Base-by-base conservation (phyloP, 37 sponge, comb jelly and placozoan species). In the Dysidea cf. avara region DNA sequence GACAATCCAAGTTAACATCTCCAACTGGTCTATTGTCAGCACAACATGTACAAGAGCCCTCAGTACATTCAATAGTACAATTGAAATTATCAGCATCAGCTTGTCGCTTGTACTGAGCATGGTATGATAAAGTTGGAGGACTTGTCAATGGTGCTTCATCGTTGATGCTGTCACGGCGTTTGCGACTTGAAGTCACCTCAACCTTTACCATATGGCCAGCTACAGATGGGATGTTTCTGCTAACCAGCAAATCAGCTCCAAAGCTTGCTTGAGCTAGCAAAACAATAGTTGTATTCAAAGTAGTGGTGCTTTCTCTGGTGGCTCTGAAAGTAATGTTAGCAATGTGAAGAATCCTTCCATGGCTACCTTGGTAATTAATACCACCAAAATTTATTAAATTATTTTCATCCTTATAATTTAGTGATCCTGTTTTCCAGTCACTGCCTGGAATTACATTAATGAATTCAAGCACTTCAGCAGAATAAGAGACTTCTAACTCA, bases 1-100 rank as follows among this genome's bases (percentile, higher is more conserved):
- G 14, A 56, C 87, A 55, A 53, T 91, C 92, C 0, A 75, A 64
- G 38, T 86, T 91, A 13, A 69, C 37, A 62, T 90, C 91, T 2
- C 78, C 91, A 11, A 7, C 22, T 9, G 35, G 65, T 0, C 30
- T n/a, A n/a, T n/a, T n/a, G n/a, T n/a, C n/a, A n/a, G n/a, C n/a
- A n/a, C n/a, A n/a, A n/a, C n/a, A n/a, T n/a, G n/a, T n/a, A n/a
- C n/a, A n/a, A n/a, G n/a, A n/a, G n/a, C n/a, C n/a, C n/a, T n/a
- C n/a, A n/a, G n/a, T n/a, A n/a, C n/a, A n/a, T n/a, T n/a, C n/a
- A n/a, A n/a, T n/a, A n/a, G n/a, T n/a, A n/a, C n/a, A n/a, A n/a
- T n/a, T n/a, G n/a, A n/a, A n/a, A n/a, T n/a, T n/a, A n/a, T n/a
- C n/a, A n/a, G n/a, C n/a, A n/a, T n/a, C n/a, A n/a, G n/a, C n/a